Conservation (phyloP, 2,797 vertebrate species). For the Siniperca undulata region DNA sequence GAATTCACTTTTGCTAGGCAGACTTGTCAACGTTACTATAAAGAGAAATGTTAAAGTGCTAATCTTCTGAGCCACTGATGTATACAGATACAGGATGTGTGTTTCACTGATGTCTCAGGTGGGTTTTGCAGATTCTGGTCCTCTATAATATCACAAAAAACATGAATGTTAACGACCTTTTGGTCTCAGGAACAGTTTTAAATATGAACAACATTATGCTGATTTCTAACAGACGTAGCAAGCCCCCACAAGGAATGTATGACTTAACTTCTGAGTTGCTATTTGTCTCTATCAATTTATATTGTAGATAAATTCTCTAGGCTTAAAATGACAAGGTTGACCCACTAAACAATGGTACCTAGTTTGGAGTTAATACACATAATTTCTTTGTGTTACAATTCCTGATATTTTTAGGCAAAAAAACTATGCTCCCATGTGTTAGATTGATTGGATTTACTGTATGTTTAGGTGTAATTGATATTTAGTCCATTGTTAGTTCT, state of each 20-base stretch:
- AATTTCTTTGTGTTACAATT: slow-evolving; percentile 14
- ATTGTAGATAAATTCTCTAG: slow-evolving; percentile 7
- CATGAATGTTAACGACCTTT: neutral
- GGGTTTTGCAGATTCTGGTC: slow-evolving; percentile 58
- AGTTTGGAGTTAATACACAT: slow-evolving; percentile 25
- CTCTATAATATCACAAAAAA: slow-evolving; percentile 38
- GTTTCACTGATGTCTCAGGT: slow-evolving; percentile 20
- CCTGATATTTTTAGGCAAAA: slow-evolving; percentile 20
- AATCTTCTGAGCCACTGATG: slow-evolving; percentile 11
- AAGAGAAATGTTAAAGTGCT: slow-evolving; percentile 7
- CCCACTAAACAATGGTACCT: slow-evolving; percentile 15
- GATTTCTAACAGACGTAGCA: slow-evolving; percentile 7
- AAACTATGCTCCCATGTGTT: slow-evolving; percentile 15
- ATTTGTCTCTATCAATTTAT: slow-evolving; percentile 18
- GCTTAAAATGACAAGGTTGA: slow-evolving; percentile 22
- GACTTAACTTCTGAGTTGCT: neutral
- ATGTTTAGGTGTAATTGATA: slow-evolving; percentile 2
- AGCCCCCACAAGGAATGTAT: neutral
- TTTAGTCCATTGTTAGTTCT: slow-evolving; percentile 26
- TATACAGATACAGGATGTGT: slow-evolving; percentile 2
- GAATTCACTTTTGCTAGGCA: neutral
- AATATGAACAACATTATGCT: neutral
- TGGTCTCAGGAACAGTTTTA: slow-evolving; percentile 1
- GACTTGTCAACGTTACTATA: neutral
- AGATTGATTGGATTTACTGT: neutral